A percentile compares a stretch with the other conserved stretches of the same genome.
Evolutionary conservation across 2,888 invertebrate genomes (phyloP).

Genomic region (Crocallis elinguaria): DNA sequence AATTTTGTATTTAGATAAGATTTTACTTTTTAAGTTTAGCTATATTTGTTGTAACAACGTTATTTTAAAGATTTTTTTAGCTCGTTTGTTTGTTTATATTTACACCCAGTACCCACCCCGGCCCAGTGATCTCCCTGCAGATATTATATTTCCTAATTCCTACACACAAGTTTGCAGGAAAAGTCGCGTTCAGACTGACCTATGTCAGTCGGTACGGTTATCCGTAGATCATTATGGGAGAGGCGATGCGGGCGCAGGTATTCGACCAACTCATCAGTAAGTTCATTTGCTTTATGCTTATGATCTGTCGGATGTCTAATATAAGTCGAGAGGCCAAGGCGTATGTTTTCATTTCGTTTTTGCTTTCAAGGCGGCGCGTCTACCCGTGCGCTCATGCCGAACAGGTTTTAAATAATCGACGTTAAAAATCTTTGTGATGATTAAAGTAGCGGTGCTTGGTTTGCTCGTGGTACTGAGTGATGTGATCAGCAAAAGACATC

Average conservation of each 20-base stretch:
- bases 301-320: constrained; percentile 44
- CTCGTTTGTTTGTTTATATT: no score
- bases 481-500: constrained; percentile 48
- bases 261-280: constrained; percentile 17
- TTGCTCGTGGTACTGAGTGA: constrained; percentile 29
- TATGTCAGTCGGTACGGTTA: no score
- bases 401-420: constrained; percentile 40
- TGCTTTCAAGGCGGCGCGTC: constrained; percentile 49
- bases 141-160: no score
- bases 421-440: constrained; percentile 19
- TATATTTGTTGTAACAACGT: no score
- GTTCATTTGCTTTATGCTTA: constrained; percentile 53
- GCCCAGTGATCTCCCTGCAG: no score
- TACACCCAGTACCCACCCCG: no score
- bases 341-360: constrained; percentile 56
- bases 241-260: constrained; percentile 2
- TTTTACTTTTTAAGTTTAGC: no score
- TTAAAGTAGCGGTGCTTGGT: constrained; percentile 24
- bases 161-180: background rate
- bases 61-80: no score
- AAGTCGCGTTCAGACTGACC: background rate
- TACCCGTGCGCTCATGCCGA: constrained; percentile 42
- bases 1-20: no score
- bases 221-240: background rate
- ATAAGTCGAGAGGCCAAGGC: constrained; percentile 52